Conservation (phyloP, 1,140 invertebrate genomes). For the Drosophila watanabei region DNA sequence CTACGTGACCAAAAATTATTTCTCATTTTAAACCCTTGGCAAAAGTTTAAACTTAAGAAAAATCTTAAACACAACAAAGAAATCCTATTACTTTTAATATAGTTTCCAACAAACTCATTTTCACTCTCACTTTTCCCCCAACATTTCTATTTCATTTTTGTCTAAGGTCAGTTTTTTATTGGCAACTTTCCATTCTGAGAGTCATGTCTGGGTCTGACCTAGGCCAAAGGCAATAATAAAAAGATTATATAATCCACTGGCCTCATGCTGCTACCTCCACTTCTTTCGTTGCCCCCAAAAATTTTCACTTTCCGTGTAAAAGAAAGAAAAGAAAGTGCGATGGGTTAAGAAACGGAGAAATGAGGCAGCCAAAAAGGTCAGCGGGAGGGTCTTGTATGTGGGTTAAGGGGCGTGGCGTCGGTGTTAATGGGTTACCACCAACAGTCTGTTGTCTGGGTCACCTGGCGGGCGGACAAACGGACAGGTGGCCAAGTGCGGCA, state of each 20-base stretch:
- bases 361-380: conserved; percentile 43
- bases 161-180: conserved; percentile 42
- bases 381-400: conserved; percentile 2
- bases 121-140: conserved; percentile 2
- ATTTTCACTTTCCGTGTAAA: conserved; percentile 48
- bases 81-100: not conserved
- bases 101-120: not conserved
- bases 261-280: not conserved
- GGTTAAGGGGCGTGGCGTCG: not conserved
- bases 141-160: not conserved
- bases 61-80: not conserved
- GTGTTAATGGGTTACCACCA: conserved; percentile 23
- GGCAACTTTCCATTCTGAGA: conserved; percentile 42
- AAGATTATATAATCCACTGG: conserved; percentile 39
- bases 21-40: not conserved
- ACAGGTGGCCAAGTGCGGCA: conserved; percentile 27
- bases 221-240: conserved; percentile 11
- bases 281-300: not conserved
- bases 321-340: conserved; percentile 43
- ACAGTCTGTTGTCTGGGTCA: conserved; percentile 44
- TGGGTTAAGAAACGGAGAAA: conserved; percentile 11
- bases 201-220: conserved; percentile 24
- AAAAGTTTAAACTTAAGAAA: not conserved
- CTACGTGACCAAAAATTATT: not conserved
- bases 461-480: conserved; percentile 38